These are phyloP conservation scores for Schizotus pectinicornis DNA, from an alignment of 2,888 invertebrate genomes.

Conservation along the genomic window DNA sequence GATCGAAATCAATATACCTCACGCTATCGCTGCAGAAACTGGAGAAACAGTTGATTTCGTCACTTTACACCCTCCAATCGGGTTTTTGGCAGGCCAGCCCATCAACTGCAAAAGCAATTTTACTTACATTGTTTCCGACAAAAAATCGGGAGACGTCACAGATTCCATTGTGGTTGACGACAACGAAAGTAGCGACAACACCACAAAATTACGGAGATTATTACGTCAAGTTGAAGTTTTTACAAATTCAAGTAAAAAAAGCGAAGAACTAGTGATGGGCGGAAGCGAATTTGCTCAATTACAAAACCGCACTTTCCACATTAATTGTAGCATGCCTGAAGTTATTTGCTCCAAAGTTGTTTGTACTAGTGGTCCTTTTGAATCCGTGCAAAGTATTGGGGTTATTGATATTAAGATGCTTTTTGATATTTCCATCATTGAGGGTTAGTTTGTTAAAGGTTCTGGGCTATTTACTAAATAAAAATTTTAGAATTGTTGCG, in stretches of 20 bases:
- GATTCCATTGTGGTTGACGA: neutral
- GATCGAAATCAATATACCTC: conserved; percentile 52
- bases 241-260: conserved; percentile 18
- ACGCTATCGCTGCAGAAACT: conserved; percentile 26
- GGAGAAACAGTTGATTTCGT: conserved; percentile 33
- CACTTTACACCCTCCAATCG: conserved; percentile 37
- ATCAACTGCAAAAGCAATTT: conserved; percentile 42
- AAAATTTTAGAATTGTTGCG: conserved; percentile 41
- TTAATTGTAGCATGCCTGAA: conserved; percentile 52
- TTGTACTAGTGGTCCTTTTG: conserved; percentile 54
- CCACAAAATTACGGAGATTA: conserved; percentile 1
- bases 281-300: conserved; percentile 26
- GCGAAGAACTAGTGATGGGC: conserved; percentile 19
- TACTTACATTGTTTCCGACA: conserved; percentile 29
- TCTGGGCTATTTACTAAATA: neutral
- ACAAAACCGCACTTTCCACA: conserved; percentile 43
- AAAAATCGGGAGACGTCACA: neutral
- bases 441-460: conserved; percentile 52
- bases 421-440: conserved; percentile 48
- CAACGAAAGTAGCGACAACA: neutral
- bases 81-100: conserved; percentile 42
- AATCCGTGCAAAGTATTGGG: conserved; percentile 46
- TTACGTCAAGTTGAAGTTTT: conserved; percentile 27
- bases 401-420: conserved; percentile 52
- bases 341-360: conserved; percentile 50